These are phyloP conservation scores for Galagoides demidoff DNA, from an alignment of 2,797 vertebrate genomes.

Conservation along the genomic window DNA sequence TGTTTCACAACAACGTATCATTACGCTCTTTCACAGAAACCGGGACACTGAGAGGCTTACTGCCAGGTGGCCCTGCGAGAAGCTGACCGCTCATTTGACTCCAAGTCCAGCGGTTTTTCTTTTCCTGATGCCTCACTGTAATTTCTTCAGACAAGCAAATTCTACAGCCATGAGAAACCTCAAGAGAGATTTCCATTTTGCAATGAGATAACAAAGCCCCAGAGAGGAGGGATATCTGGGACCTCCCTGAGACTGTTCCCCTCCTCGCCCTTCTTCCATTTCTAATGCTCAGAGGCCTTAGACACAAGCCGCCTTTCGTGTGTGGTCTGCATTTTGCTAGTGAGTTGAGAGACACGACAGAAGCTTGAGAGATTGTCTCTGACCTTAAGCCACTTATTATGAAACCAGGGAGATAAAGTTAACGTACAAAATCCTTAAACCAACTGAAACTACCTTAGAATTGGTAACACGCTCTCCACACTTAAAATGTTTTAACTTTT, in stretches of 20 bases:
- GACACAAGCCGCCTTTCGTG: not conserved
- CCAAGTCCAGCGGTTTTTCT: not conserved
- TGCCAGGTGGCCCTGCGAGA: not conserved
- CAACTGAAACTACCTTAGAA: not conserved
- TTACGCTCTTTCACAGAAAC: not conserved
- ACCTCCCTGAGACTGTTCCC: not conserved
- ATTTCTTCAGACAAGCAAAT: not conserved
- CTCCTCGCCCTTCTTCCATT: not conserved
- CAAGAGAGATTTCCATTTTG: not conserved
- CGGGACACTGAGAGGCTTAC: not conserved
- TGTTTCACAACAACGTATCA: not conserved
- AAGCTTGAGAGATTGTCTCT: not conserved
- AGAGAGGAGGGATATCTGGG: not conserved
- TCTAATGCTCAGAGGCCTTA: not conserved
- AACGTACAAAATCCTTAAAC: not conserved
- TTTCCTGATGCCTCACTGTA: not conserved
- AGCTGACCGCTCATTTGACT: not conserved
- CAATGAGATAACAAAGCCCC: not conserved
- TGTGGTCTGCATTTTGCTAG: not conserved
- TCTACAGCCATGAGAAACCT: not conserved
- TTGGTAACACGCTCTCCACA: not conserved
- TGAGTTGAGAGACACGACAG: not conserved
- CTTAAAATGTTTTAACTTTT: not conserved
- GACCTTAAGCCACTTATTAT: not conserved
- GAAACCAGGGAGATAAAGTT: not conserved